A percentile compares a stretch with the other conserved stretches of the same genome.
phyloP scores from a whole-genome alignment of 2,888 invertebrate species.

The Leucozona laternaria region DNA sequence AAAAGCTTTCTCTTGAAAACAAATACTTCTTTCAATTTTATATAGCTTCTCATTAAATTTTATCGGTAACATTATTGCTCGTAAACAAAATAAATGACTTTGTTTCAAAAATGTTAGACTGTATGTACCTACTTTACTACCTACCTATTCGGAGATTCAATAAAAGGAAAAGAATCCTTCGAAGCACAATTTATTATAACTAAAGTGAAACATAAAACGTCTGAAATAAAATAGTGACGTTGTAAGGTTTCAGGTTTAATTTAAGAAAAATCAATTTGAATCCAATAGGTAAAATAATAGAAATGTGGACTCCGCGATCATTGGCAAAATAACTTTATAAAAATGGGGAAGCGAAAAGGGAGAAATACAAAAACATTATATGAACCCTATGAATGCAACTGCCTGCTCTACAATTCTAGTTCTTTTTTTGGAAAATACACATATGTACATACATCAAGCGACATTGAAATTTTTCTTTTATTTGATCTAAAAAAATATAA shows the following conservation, averaged over 20 bases:
- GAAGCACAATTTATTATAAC: neutral
- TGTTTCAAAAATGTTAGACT: slow-evolving; percentile 26
- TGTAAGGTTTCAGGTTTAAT: slow-evolving; percentile 2
- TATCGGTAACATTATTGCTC: slow-evolving; percentile 49
- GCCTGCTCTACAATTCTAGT: no score
- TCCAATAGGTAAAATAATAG: neutral
- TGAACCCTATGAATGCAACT: no score
- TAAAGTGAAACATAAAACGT: slow-evolving; percentile 8
- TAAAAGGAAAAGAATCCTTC: slow-evolving; percentile 7
- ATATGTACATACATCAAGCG: no score
- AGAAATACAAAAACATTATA: no score
- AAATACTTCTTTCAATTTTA: slow-evolving; percentile 24
- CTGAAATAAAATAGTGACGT: neutral
- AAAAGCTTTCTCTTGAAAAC: slow-evolving; percentile 10
- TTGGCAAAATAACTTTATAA: no score
- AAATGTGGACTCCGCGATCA: neutral
- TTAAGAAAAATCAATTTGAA: neutral
- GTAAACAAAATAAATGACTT: slow-evolving; percentile 36
- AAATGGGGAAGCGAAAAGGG: no score
- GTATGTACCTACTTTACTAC: neutral
- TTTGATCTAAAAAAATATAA: no score
- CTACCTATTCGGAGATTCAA: neutral
- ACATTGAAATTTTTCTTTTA: no score
- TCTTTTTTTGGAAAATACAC: no score
- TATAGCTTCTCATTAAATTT: slow-evolving; percentile 35